Evolutionary conservation across 2,113 vertebrate genomes (phyloP).

Genomic region (Labeo rohita): DNA sequence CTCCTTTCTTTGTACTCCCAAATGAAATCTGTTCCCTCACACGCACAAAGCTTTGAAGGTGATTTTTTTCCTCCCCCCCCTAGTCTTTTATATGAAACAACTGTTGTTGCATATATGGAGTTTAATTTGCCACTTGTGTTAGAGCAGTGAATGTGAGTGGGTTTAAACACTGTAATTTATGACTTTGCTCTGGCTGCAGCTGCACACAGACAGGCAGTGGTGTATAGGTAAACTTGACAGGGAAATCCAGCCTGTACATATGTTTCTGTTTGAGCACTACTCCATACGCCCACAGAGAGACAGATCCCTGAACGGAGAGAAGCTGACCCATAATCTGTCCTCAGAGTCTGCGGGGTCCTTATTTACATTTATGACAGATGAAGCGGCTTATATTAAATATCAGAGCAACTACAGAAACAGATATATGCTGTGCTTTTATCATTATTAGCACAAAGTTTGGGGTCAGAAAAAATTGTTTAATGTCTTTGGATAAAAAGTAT

Average conservation of each 20-base stretch:
- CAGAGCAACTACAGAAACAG: neutral
- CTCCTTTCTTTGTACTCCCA: constrained; percentile 71
- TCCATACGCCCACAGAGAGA: neutral
- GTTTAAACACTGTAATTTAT: constrained; percentile 45
- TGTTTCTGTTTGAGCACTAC: constrained; percentile 18
- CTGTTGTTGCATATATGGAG: constrained; percentile 64
- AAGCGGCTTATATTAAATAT: neutral
- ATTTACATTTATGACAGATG: constrained; percentile 27
- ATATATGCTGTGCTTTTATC: neutral
- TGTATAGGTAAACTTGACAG: constrained; percentile 32
- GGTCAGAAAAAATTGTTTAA: neutral
- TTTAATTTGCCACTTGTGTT: constrained; percentile 67
- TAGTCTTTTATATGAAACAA: constrained; percentile 53
- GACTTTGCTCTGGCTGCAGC: constrained; percentile 52
- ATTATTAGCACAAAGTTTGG: neutral
- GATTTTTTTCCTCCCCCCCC: constrained; percentile 55
- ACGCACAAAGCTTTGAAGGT: constrained; percentile 66
- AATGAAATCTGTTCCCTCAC: constrained; percentile 70
- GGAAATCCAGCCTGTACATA: neutral
- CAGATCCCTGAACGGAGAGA: constrained; percentile 7
- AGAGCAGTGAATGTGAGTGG: constrained; percentile 24
- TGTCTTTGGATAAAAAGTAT: too few relatives aligned
- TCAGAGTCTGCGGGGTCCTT: neutral
- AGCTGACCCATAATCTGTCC: constrained; percentile 5
- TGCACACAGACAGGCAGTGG: constrained; percentile 53